Evolutionary conservation across 1,140 invertebrate genomes (phyloP).

Genomic region (Tetramorium alpestre): DNA sequence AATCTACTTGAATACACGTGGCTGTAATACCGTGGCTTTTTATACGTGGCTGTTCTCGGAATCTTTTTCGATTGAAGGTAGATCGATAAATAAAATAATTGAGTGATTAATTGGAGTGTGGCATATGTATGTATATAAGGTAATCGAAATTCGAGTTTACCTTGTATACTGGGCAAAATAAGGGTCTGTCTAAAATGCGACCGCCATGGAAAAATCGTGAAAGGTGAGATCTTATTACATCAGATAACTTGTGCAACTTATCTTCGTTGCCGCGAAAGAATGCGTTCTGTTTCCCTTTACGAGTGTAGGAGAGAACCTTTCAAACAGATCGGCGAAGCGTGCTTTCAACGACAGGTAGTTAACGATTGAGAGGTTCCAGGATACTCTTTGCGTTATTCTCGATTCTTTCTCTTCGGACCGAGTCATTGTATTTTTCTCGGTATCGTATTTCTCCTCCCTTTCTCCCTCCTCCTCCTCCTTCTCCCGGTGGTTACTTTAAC

Average conservation of each 20-base stretch:
- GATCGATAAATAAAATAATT: not conserved
- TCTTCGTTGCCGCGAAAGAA: constrained; percentile 27
- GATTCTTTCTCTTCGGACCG: constrained; percentile 21
- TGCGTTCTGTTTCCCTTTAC: constrained; percentile 6
- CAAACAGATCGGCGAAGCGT: not conserved
- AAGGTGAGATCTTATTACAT: constrained; percentile 40
- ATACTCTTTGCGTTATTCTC: constrained; percentile 33
- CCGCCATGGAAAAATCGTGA: not conserved
- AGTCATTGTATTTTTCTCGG: constrained; percentile 31
- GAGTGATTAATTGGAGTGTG: not conserved
- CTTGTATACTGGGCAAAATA: not conserved
- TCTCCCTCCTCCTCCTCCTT: too few species aligned
- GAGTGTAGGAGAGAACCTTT: not conserved
- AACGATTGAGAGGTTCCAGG: constrained; percentile 23
- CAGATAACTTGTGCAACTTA: constrained; percentile 23
- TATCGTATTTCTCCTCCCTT: not conserved
- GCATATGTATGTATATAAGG: too few species aligned
- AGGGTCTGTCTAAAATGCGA: not conserved
- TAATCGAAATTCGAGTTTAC: not conserved
- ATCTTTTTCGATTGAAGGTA: not conserved
- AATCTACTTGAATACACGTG: not conserved
- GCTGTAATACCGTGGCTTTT: not conserved
- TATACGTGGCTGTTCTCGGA: not conserved
- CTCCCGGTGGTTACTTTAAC: not conserved
- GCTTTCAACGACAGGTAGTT: constrained; percentile 41